Evolutionary conservation across 1,140 invertebrate genomes (phyloP), one percentile per base, ranked within the genome.

Genomic region (Batillaria attramentaria): DNA sequence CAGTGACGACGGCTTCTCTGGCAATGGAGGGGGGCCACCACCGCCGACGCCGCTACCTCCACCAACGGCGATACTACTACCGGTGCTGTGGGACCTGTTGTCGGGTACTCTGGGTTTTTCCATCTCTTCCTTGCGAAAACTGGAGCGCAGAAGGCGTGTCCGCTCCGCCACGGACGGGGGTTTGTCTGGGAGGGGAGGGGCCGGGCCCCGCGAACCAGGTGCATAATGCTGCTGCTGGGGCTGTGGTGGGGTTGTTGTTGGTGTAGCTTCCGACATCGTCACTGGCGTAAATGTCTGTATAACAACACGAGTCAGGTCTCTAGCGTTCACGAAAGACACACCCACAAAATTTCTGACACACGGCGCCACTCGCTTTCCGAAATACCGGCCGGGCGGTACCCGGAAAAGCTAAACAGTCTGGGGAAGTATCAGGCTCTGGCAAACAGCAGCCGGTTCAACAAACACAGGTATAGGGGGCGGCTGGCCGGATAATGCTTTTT

Each of bases 121-220:
- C 24, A 74, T 43, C 20, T 87, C 86, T 24, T 87, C 86, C 33
- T 84, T 86, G 8, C 86, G 78, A 72, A 87, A 87, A 60, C 86
- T 87, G 20, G 84, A 86, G 37, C 81, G 78, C 20, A 87, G 79
- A 16, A 87, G 81, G n/a, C 86, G 72, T n/a, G 86, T 86, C 37
- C 86, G 73, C 73, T 87, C 86, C 13, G 86, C 86, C 5, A 87
- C 86, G 10, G 84, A 86, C 10, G 86, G 86, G 24, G 86, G 86
- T 77, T 87, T 87, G 42, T 87, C 86, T 31, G 86, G 86, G 16
- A 85, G 80, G 20, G 86, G 86, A 43, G 86, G 86, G 39, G 86
- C 86, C 16, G 86, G 83, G 41, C 86, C 86, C 50, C 84, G 65
- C 68, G 75, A 41, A 41, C 72, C 46, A 18, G 79, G 54, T n/a